Evolutionary conservation across 2,888 invertebrate genomes (phyloP), one percentile per base, ranked within the genome.

Genomic region (Melipona bicolor): DNA sequence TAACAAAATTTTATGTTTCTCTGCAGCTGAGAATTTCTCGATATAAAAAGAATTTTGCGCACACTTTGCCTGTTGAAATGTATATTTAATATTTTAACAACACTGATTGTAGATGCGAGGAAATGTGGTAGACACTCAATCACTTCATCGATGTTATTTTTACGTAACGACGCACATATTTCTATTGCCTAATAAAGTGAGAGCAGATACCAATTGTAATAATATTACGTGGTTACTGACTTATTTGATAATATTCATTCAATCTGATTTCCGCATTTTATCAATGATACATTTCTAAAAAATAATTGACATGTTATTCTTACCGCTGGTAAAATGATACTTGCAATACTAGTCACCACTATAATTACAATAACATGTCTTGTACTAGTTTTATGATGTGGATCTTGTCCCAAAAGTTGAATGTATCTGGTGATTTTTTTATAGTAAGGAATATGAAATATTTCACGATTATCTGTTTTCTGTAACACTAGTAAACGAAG

Each of bases 391-490:
- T 13, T 19, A 32, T 79, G 76, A 4, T 2, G 15, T 3, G 79
- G 79, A 64, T 79, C 62, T 43, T 49, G 54, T 3, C 76, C 79
- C 11, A 62, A 9, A 62, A 76, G 49, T 49, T 6, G 6, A 0
- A 79, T 32, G 21, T 32, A 79, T 17, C 11, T 69, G 27, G 62
- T 32, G 0, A 76, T 9, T 19, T 0, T 1, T n/a, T 75, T 62
- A 19, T 79, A 79, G 49, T 76, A 49, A 11, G 36, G 68, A 15
- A 76, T 76, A 2, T 79, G 62, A 43, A 69, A 79, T 21, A 67
- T 36, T 21, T 56, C 43, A 4, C 9, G 9, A 11, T 17, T 27
- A 27, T 21, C 32, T 9, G 21, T 21, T 6, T 9, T 27, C 36
- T 74, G 65, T 50, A 59, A 50, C 19, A 50, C 79, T 74, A 50